Conservation (phyloP, 1,140 invertebrate genomes). For the Plutomurus gul region DNA sequence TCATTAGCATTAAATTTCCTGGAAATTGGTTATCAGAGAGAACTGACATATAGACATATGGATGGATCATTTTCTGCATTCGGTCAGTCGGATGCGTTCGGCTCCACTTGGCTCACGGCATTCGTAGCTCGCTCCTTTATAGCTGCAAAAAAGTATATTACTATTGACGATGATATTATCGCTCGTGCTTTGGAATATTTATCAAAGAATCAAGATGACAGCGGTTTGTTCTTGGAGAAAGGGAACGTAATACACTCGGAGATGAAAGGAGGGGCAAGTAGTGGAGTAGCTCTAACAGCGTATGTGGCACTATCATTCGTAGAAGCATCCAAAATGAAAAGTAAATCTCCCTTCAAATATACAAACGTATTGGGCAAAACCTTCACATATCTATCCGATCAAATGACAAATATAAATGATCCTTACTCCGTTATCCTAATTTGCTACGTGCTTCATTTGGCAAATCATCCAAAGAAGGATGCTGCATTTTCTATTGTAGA, state of each 20-base stretch:
- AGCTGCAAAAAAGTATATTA: constrained; percentile 77
- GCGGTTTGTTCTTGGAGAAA: constrained; percentile 37
- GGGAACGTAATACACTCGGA: constrained; percentile 16
- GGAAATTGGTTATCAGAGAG: constrained; percentile 85
- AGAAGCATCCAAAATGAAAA: neutral
- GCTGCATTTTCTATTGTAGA: constrained; percentile 69
- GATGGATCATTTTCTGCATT: constrained; percentile 79
- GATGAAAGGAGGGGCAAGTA: constrained; percentile 17
- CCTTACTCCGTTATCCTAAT: constrained; percentile 76
- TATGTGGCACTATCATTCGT: no score
- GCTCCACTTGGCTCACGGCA: constrained; percentile 95
- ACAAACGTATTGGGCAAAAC: neutral
- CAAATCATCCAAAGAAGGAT: constrained; percentile 69
- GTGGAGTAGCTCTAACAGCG: neutral
- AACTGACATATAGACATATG: constrained; percentile 74
- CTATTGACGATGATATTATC: constrained; percentile 75
- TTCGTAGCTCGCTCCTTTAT: constrained; percentile 87
- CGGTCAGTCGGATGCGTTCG: constrained; percentile 74
- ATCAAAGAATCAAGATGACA: neutral
- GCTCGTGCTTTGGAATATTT: neutral
- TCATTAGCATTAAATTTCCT: constrained; percentile 74
- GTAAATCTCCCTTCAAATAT: neutral
- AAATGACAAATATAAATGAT: constrained; percentile 63
- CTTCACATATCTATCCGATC: neutral
- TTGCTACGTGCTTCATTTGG: constrained; percentile 74